Base-by-base conservation (phyloP, 2,888 invertebrate species). In the Stenichneumon culpator region DNA sequence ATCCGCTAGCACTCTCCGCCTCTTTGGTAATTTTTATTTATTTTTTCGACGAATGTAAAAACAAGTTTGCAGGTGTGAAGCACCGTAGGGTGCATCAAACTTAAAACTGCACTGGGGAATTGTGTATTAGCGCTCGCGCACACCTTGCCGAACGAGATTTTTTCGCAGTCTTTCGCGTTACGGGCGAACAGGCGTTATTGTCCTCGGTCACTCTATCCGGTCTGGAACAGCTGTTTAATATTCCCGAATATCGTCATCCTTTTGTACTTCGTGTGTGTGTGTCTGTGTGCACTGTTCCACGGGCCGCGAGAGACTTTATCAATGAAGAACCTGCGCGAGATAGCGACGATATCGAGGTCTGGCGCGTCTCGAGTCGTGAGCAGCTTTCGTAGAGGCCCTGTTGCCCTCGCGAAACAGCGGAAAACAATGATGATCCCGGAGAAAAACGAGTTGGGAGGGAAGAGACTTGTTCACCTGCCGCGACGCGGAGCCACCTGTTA, bases 401-500 rank as follows among this genome's bases (percentile, higher is more conserved):
- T 81, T 81, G 81, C 86, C 78, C 63, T 84, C 81, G 69, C 68
- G 81, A 69, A 83, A 81, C 69, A 36, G 39, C 78, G 84, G 57
- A 79, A 79, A 86, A 86, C 86, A 86, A 82, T 86, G 50, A 54
- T 25, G 52, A 72, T 19, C 9, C 44, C 50, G 54, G 39, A 36
- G 44, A 60, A 60, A 80, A 39, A 44, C 82, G 85, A 82, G 84
- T 86, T 79, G 88, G 70, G 88, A 89, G 67, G 89, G 88, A 79
- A 80, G 84, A 83, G 86, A 85, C 87, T 87, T 83, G 88, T 89
- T 88, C 91, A 91, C 91, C 91, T 92, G 92, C 91, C 91, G 89
- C 89, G 79, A 82, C 83, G 91, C 87, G 92, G 92, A 91, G 91
- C 91, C 92, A 92, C 92, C 91, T 91, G 91, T 90, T 91, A 87